Base-by-base conservation (phyloP, 2,888 invertebrate genomes). In the Podabrus alpinus region DNA sequence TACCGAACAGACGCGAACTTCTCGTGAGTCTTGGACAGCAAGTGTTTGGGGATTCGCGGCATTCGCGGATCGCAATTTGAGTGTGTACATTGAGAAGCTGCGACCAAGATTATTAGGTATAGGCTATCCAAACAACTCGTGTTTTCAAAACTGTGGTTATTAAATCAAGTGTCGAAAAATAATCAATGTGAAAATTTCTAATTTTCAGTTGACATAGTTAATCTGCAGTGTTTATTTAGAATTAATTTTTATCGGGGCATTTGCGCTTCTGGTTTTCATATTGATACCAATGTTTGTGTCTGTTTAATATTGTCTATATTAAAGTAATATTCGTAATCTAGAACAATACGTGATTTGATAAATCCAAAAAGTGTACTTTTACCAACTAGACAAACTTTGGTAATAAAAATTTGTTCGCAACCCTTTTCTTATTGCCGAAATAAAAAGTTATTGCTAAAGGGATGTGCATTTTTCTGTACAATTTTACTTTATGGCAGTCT, bases 41-140 rank as follows among this genome's bases (percentile, higher is more conserved):
- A 74, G 77, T 78, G 79, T 79, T 77, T 76, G 69, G 68, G 77
- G 78, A 77, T 79, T 80, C 77, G 78, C 81, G 74, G 74, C 80
- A 84, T 85, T 85, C 84, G 85, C 85, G 84, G 83, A 83, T 82
- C 80, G 79, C 82, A 84, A 85, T 81, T 81, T 80, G 81, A 72
- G 19, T 15, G 74, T 62, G 69, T 59, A 60, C 69, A 71, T 45
- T 69, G 76, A 73, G 74, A 76, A 68, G 76, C 73, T 76, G 73
- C 61, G 71, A 69, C n/a, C n/a, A n/a, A 7, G 7, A n/a, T n/a
- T 3, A 21, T 4, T 21, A 4, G n/a, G n/a, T 45, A 45, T 45
- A n/a, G 45, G 11, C 11, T 45, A 45, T n/a, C n/a, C 29, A 13
- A 29, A 45, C 11, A 45, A 24, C 5, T 45, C 9, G n/a, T 45